phyloP scores from a whole-genome alignment of 2,797 vertebrate genomes.

The Eupleurogrammus muticus region DNA sequence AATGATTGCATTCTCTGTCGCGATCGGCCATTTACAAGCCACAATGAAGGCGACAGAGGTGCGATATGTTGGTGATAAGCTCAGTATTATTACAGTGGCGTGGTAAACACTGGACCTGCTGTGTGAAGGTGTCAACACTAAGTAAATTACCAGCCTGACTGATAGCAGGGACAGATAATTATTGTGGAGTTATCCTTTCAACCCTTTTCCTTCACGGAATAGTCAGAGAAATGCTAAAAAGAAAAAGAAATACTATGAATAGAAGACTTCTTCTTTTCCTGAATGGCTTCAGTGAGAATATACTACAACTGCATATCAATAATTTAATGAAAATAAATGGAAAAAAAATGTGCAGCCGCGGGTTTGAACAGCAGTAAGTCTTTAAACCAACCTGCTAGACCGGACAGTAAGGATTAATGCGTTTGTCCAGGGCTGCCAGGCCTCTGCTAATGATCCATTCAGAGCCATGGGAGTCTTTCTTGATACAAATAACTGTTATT shows the following conservation, averaged over 20 bases:
- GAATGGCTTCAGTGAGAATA: constrained; percentile 2
- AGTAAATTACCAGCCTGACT: background rate
- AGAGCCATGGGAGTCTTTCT: constrained; percentile 59
- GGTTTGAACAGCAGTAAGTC: constrained; percentile 34
- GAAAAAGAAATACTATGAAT: background rate
- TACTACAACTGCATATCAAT: constrained; percentile 25
- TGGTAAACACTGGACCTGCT: background rate
- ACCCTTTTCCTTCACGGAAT: background rate
- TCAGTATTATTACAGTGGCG: background rate
- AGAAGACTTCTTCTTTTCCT: background rate
- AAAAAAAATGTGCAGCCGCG: constrained; percentile 18
- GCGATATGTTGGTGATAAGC: background rate
- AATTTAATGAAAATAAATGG: constrained; percentile 47
- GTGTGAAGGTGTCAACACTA: background rate
- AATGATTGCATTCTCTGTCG: constrained; percentile 2
- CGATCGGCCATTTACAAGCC: constrained; percentile 14
- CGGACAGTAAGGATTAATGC: constrained; percentile 55
- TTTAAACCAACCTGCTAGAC: constrained; percentile 52
- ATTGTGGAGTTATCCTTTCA: background rate
- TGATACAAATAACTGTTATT: constrained; percentile 70
- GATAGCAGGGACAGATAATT: background rate
- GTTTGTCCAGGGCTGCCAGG: constrained; percentile 50
- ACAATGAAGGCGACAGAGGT: background rate
- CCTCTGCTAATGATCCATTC: constrained; percentile 63
- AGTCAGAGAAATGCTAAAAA: background rate